phyloP scores from a whole-genome alignment of 2,797 vertebrate species.

The Gymnocypris eckloni region DNA sequence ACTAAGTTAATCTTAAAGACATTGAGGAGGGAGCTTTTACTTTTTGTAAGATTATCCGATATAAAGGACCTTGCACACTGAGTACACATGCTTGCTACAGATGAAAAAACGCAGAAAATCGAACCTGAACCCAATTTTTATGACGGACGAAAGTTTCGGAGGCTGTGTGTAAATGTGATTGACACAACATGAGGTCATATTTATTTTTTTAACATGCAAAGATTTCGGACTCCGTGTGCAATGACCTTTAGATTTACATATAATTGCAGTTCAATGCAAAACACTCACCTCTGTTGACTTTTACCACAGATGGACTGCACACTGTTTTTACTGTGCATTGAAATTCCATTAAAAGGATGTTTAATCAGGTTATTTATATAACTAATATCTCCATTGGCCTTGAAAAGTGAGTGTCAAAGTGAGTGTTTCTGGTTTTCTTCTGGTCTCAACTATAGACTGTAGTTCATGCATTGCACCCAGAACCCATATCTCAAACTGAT shows the following conservation, averaged over 20 bases:
- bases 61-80: background rate
- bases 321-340: background rate
- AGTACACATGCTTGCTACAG: no score
- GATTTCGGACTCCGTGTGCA: no score
- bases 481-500: background rate
- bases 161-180: no score
- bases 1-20: background rate
- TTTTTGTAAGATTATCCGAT: background rate
- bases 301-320: background rate
- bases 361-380: background rate
- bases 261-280: background rate
- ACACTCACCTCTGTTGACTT: background rate
- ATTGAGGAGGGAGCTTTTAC: background rate
- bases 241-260: background rate
- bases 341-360: background rate
- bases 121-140: no score
- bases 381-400: background rate
- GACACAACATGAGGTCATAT: no score
- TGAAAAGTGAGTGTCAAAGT: background rate
- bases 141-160: no score
- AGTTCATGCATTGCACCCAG: background rate
- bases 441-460: background rate
- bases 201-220: no score
- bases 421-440: background rate
- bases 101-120: no score